Percentiles rank a stretch among this genome's conserved stretches.
These are phyloP conservation scores for Phoxinus dragarum DNA, from an alignment of 2,797 vertebrate genomes.

Conservation along the genomic window DNA sequence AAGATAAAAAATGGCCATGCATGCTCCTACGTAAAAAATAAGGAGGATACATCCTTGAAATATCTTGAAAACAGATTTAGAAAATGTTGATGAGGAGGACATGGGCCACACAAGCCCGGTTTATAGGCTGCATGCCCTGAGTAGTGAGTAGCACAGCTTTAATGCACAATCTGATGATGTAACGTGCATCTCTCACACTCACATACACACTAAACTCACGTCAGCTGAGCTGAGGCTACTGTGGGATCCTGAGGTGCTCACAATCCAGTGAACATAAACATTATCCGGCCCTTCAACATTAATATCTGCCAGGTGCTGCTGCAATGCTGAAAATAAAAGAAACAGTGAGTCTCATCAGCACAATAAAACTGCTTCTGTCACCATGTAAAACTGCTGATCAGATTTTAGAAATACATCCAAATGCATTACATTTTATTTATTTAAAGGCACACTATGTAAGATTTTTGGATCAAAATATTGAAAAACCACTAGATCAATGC, in stretches of 20 bases:
- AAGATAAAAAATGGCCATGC: neutral
- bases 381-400: neutral
- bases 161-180: neutral
- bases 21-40: neutral
- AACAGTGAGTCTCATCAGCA: neutral
- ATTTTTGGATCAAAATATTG: no score
- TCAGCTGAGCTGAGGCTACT: constrained; percentile 88
- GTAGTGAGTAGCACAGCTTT: neutral
- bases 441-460: no score
- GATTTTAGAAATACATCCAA: no score
- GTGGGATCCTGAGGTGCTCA: constrained; percentile 94
- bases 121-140: neutral
- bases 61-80: neutral
- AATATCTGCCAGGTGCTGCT: constrained; percentile 97
- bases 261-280: constrained; percentile 97
- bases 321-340: constrained; percentile 81
- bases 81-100: neutral
- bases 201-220: constrained; percentile 77
- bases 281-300: constrained; percentile 95
- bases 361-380: neutral
- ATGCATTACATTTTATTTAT: no score
- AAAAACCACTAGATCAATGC: no score
- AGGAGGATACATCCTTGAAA: neutral
- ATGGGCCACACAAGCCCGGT: neutral
- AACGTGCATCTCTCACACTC: neutral